phyloP scores from a whole-genome alignment of 2,113 vertebrate species.

The Neotoma lepida region DNA sequence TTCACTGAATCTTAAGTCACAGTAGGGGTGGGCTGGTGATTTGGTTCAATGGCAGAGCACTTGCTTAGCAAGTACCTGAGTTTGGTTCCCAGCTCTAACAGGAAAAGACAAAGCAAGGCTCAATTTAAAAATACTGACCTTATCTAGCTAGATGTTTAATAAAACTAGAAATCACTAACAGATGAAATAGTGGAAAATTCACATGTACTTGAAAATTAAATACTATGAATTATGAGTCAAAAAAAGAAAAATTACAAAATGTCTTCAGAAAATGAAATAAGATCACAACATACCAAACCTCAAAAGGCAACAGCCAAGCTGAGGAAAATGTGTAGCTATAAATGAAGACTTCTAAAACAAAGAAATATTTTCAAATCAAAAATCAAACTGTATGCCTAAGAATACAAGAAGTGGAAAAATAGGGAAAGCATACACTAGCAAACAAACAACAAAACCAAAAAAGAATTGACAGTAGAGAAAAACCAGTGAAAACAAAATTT shows the following conservation, averaged over 20 bases:
- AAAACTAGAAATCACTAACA: not conserved
- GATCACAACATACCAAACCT: not conserved
- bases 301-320: not conserved
- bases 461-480: not conserved
- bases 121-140: not conserved
- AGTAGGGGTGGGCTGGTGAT: not conserved
- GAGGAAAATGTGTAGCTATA: not conserved
- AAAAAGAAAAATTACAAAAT: not conserved
- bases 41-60: not conserved
- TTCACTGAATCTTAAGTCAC: not conserved
- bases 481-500: not conserved
- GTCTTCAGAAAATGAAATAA: not conserved
- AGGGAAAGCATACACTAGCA: not conserved
- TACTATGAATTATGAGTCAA: not conserved
- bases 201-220: not conserved
- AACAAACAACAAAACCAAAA: not conserved
- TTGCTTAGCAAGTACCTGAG: not conserved
- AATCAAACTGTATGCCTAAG: not conserved
- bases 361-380: not conserved
- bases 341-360: not conserved
- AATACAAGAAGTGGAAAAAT: not conserved
- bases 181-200: not conserved
- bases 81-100: not conserved
- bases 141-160: not conserved
- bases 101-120: not conserved